Percentiles rank a stretch among this genome's conserved stretches.
Conservation (phyloP, 2,888 invertebrate species). For the Pterobdella sp. region DNA sequence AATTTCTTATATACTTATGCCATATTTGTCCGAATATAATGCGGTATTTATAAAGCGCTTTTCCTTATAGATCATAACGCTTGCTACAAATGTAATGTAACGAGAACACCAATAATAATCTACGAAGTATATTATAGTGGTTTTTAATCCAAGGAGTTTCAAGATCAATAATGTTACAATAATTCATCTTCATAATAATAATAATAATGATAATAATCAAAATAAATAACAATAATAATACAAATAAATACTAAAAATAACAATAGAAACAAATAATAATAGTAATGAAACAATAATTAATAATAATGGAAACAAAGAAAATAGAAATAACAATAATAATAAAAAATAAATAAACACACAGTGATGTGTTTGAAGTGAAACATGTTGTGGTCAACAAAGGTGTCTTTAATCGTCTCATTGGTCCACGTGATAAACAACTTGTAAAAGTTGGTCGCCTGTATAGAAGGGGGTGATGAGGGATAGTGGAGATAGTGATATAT, state of each 20-base stretch:
- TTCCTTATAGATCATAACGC: too few species aligned
- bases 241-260: neutral
- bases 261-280: neutral
- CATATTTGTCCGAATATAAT: too few species aligned
- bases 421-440: constrained; percentile 99
- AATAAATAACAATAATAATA: neutral
- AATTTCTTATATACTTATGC: too few species aligned
- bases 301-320: too few species aligned
- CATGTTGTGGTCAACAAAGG: constrained; percentile 98
- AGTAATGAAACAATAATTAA: too few species aligned
- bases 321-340: too few species aligned
- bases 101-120: too few species aligned
- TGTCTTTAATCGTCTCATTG: constrained; percentile 96
- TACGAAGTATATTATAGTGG: too few species aligned
- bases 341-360: constrained; percentile 39
- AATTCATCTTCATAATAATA: neutral
- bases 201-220: neutral
- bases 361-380: constrained; percentile 99
- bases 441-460: constrained; percentile 85
- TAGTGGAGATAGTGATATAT: neutral
- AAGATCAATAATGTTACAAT: neutral
- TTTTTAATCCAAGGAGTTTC: too few species aligned
- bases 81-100: too few species aligned
- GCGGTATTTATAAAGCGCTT: too few species aligned
- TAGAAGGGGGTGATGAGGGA: constrained; percentile 17